Base-by-base conservation (phyloP, 2,113 vertebrate genomes). In the Cololabis saira region DNA sequence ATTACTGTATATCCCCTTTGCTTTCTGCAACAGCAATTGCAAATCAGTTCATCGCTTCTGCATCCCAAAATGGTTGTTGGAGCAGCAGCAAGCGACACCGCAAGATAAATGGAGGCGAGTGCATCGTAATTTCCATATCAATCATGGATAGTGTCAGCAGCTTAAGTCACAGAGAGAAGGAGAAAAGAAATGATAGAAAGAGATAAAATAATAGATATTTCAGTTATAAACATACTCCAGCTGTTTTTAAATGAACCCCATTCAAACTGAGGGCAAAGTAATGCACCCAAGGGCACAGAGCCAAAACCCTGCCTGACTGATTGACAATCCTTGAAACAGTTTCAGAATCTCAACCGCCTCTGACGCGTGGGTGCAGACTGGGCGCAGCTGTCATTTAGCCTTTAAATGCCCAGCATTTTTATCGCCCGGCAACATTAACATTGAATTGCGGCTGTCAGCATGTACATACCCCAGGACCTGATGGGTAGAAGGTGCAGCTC, bases 91-190 rank as follows among this genome's bases (percentile, higher is more conserved):
- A 85, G 82, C 68, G 74, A 51, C 50, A 30, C 52, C 43, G 56
- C 49, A 62, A 83, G 79, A 89, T 84, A 76, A 88, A 88, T 79
- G 77, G 84, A 77, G 80, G 63, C 76, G 68, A 68, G 62, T 67
- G 22, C 70, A 30, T 76, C 74, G 73, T 81, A 78, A 89, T 90
- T 87, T 89, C 81, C 82, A 83, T 86, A 86, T 89, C 85, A 89
- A 85, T 89, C 85, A 83, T 47, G 8, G 21, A 56, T 17, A 63
- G 65, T 74, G 83, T 84, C 67, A 72, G 67, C 60, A 73, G 76
- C 66, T 76, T 49, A 64, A 68, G 60, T 73, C 54, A 41, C 18
- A 24, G 61, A 42, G 57, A 73, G 65, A 69, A 51, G 40, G 50
- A 58, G 12, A 53, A 50, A 51, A 58, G 44, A n/a, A 54, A 42